These are phyloP conservation scores for Dicrurus megarhynchus DNA, from an alignment of 2,113 vertebrate species.

Conservation along the genomic window DNA sequence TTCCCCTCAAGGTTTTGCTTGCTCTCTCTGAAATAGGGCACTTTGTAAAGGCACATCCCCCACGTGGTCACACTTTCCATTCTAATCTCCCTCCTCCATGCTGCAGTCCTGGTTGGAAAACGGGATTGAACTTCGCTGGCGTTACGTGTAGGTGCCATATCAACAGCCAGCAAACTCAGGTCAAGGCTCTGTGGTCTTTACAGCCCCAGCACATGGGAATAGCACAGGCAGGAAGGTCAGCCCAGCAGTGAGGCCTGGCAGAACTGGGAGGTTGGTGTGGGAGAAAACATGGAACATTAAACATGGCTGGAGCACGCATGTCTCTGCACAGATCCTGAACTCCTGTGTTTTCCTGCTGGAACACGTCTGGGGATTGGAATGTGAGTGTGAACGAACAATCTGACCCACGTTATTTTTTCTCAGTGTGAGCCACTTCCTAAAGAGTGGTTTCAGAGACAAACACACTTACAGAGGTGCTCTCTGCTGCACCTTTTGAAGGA, in stretches of 20 bases:
- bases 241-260: fast-evolving
- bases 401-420: not conserved
- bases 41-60: not conserved
- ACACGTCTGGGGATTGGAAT: not conserved
- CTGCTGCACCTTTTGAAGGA: not conserved
- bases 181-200: not conserved
- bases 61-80: not conserved
- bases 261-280: not conserved
- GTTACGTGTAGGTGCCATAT: fast-evolving
- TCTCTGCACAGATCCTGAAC: not conserved
- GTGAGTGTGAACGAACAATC: not conserved
- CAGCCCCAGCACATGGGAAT: not conserved
- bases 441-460: fast-evolving
- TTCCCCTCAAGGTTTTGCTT: not conserved
- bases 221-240: not conserved
- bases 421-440: not conserved
- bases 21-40: not conserved
- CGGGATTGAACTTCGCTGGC: not conserved
- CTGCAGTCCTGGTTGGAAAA: not conserved
- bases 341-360: not conserved
- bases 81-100: not conserved
- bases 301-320: not conserved
- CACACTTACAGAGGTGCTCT: not conserved
- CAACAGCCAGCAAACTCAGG: no score
- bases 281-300: not conserved